A percentile compares a stretch with the other conserved stretches of the same genome.
phyloP scores from a whole-genome alignment of 1,140 invertebrate genomes.

The Stratiolaelaps scimitus region DNA sequence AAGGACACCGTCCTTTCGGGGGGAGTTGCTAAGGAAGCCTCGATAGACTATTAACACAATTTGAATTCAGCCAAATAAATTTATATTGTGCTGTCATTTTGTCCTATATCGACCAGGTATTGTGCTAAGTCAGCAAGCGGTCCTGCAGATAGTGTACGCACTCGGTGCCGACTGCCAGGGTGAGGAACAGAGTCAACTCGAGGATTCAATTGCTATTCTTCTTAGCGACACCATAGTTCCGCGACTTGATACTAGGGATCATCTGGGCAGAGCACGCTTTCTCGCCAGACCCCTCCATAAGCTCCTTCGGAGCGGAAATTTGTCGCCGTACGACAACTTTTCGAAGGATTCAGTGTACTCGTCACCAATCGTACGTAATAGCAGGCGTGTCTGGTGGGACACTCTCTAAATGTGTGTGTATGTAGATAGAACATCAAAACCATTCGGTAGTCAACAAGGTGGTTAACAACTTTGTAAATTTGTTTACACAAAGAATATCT shows the following conservation, averaged over 20 bases:
- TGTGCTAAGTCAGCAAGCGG: neutral
- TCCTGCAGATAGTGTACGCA: neutral
- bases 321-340: conserved; percentile 13
- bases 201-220: conserved; percentile 7
- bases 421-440: too few species aligned
- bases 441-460: too few species aligned
- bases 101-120: neutral
- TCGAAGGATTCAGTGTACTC: neutral
- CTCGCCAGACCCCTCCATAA: conserved; percentile 4
- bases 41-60: neutral
- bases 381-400: neutral
- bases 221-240: neutral
- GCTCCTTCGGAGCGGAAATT: neutral
- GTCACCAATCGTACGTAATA: neutral
- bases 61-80: neutral
- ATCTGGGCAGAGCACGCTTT: neutral
- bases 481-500: neutral
- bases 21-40: too few species aligned
- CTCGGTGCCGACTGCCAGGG: neutral
- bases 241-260: neutral
- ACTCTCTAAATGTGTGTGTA: neutral
- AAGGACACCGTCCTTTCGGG: too few species aligned
- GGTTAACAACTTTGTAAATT: too few species aligned
- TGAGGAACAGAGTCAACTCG: neutral
- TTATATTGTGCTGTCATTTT: neutral